Evolutionary conservation across 92 coral and sea anemone species (phyloP), one percentile per base, ranked within the genome.

Genomic region (Ricordea florida): DNA sequence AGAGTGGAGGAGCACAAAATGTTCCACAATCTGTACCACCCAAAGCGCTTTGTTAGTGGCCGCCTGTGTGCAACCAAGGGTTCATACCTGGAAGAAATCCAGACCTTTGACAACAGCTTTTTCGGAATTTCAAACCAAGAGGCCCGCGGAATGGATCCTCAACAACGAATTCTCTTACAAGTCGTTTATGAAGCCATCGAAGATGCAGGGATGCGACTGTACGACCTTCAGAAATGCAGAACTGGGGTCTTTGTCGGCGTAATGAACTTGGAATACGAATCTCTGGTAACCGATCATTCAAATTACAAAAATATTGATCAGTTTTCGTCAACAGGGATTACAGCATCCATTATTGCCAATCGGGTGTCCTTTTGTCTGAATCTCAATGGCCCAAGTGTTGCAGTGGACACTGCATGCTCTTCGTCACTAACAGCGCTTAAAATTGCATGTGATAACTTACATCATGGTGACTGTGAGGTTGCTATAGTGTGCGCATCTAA

Each of bases 331-430:
- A 88, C 93, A 1, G 97, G 97, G 17, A 48, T 46, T 14, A 66
- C 93, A 0, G 60, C 83, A 3, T 79, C 91, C 13, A 92, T 86
- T 25, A 62, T 76, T 8, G 89, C 97, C 42, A 92, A 92, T 41
- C 61, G 97, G 23, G 76, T 92, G 16, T 92, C 97, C 8, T 92
- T 84, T 46, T 80, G 86, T 24, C 49, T 92, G 20, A 84, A 92
- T 53, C 70, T 92, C 2, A 92, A 87, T 1, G 97, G 97, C 8
- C 97, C 97, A 14, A 92, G 97, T 51, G 57, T 92, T 14, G 69
- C 86, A 17, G 97, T 92, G 5, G 91, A 92, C 32, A 88, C 97
- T 1, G 97, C 97, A 17, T 92, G 97, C 49, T 92, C 97, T n/a
- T 92, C 97, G 4, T 92, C 97, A 7, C 78, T 92, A 25, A 81